These are phyloP conservation scores for Eunapius fragilis DNA, from an alignment of 37 sponge, comb jelly and placozoan species.

Conservation along the genomic window DNA sequence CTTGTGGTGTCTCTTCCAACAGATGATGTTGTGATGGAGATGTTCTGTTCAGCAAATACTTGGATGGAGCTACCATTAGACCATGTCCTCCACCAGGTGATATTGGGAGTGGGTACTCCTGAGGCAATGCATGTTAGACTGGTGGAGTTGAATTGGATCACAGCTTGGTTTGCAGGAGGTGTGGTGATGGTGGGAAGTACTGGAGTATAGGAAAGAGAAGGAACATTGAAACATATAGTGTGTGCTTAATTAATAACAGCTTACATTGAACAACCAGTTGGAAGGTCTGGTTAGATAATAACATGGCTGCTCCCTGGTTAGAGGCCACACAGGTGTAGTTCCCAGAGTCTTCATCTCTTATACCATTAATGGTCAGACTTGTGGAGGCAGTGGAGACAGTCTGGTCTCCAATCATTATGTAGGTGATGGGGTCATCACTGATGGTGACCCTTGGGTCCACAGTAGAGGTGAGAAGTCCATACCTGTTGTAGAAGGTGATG, in stretches of 20 bases:
- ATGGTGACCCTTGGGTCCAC: not conserved
- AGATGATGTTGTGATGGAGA: not conserved
- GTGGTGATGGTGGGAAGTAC: slow-evolving; percentile 37
- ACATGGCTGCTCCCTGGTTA: slow-evolving; percentile 18
- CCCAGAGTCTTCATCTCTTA: slow-evolving; percentile 43
- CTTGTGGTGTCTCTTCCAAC: slow-evolving; percentile 20
- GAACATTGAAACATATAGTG: too few relatives aligned
- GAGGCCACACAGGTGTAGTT: slow-evolving; percentile 30
- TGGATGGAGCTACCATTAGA: not conserved
- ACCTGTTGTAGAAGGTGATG: slow-evolving; percentile 10
- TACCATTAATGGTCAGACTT: not conserved
- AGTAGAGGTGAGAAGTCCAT: not conserved
- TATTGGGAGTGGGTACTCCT: slow-evolving; percentile 48
- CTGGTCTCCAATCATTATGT: not conserved
- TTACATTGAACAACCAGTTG: slow-evolving; percentile 48
- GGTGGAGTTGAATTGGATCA: slow-evolving; percentile 4
- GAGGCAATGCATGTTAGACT: slow-evolving; percentile 41
- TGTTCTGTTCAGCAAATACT: not conserved
- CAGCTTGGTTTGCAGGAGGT: slow-evolving; percentile 20
- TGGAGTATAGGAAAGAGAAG: slow-evolving; percentile 1
- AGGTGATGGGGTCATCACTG: not conserved
- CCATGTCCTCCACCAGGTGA: slow-evolving; percentile 58
- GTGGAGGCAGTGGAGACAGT: slow-evolving; percentile 7
- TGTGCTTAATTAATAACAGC: not conserved
- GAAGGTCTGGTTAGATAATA: slow-evolving; percentile 5